Evolutionary conservation across 2,113 vertebrate species (phyloP).

Genomic region (Speoplatyrhinus poulsoni): DNA sequence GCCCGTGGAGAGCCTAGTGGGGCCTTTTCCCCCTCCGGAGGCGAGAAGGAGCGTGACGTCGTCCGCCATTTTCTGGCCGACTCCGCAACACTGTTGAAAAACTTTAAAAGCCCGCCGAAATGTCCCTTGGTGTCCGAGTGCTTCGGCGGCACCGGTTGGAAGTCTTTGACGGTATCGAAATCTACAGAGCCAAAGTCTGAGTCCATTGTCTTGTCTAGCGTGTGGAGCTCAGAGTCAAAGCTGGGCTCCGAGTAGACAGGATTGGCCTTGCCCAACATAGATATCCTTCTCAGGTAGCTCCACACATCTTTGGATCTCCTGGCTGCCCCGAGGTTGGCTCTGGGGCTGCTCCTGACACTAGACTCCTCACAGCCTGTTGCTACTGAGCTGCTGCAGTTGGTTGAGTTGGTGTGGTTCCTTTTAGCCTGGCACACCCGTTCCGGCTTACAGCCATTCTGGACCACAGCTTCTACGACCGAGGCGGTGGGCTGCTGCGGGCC

Average conservation of each 20-base stretch:
- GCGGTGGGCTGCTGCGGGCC: slow-evolving; percentile 53
- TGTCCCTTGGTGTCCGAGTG: slow-evolving; percentile 75
- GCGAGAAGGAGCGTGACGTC: slow-evolving; percentile 79
- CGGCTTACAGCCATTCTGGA: slow-evolving; percentile 73
- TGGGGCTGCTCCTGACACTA: slow-evolving; percentile 64
- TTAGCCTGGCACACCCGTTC: slow-evolving; percentile 69
- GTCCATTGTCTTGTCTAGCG: slow-evolving; percentile 75
- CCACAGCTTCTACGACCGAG: slow-evolving; percentile 55
- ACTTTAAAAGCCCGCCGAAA: slow-evolving; percentile 83
- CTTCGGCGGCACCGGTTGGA: slow-evolving; percentile 64
- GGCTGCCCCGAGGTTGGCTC: slow-evolving; percentile 62
- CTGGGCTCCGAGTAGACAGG: slow-evolving; percentile 77
- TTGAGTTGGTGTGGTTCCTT: slow-evolving; percentile 70
- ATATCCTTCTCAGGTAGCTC: slow-evolving; percentile 87
- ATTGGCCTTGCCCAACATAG: slow-evolving; percentile 76
- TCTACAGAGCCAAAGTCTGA: slow-evolving; percentile 79
- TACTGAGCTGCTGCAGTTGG: slow-evolving; percentile 72
- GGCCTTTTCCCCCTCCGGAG: slow-evolving; percentile 74
- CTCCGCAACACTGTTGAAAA: slow-evolving; percentile 84
- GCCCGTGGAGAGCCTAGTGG: slow-evolving; percentile 61
- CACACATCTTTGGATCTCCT: slow-evolving; percentile 83
- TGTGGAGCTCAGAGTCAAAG: slow-evolving; percentile 77
- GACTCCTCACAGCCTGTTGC: slow-evolving; percentile 65
- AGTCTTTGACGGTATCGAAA: slow-evolving; percentile 77
- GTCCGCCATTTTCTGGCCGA: slow-evolving; percentile 85